Percentiles rank a stretch among this genome's conserved stretches.
phyloP scores from a whole-genome alignment of 2,113 vertebrate species.

The Gavialis gangeticus region DNA sequence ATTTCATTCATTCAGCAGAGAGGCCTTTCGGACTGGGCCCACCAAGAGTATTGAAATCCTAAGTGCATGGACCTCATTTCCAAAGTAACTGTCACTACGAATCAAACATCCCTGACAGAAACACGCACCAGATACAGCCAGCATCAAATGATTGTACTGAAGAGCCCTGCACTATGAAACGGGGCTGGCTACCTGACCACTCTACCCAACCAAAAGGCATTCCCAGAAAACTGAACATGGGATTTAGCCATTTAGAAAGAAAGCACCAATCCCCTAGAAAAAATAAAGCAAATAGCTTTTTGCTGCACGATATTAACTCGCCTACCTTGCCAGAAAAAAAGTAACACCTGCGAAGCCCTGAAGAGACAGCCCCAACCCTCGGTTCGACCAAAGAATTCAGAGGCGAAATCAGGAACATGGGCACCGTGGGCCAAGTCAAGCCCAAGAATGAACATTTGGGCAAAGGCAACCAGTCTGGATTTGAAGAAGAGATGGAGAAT shows the following conservation, averaged over 20 bases:
- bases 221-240: conserved; percentile 61
- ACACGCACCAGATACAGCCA: background rate
- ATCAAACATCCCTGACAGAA: conserved; percentile 53
- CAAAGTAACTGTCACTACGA: conserved; percentile 55
- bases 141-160: conserved; percentile 65
- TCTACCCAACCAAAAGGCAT: conserved; percentile 64
- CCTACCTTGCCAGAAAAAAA: conserved; percentile 31
- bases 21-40: background rate
- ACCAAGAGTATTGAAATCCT: background rate
- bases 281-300: conserved; percentile 55
- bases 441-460: background rate
- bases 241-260: conserved; percentile 63
- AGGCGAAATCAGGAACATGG: too few species aligned
- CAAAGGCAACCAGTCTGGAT: background rate
- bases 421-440: background rate
- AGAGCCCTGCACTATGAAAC: conserved; percentile 53
- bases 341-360: background rate
- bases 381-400: too few species aligned
- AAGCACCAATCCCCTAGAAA: conserved; percentile 58
- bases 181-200: conserved; percentile 11
- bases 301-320: conserved; percentile 33
- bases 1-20: conserved; percentile 13
- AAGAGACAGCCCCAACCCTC: conserved; percentile 15
- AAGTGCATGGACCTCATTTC: conserved; percentile 14
- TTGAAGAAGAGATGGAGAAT: background rate